Evolutionary conservation across 2,797 vertebrate genomes (phyloP), one percentile per base, ranked within the genome.

Genomic region (Syndactyla subalaris): DNA sequence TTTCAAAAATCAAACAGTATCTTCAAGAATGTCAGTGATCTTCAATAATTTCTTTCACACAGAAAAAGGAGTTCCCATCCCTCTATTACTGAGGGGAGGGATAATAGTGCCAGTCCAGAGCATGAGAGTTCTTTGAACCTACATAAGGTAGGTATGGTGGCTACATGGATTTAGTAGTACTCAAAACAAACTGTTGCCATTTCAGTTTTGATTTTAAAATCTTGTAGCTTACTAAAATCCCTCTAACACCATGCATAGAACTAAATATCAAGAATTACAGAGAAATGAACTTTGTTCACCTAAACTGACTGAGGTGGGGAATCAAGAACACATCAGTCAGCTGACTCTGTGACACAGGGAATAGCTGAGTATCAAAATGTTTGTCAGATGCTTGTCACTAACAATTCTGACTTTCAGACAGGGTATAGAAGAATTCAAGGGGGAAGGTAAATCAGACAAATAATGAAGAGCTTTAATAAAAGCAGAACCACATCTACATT

Each of bases 1-100:
- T 90, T 77, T 23, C 34, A 77, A 54, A 48, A 34, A 85, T 38
- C 45, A 88, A 80, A 58, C 26, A 36, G 34, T 63, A 43, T 49
- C 38, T 81, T 80, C 34, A 77, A 61, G 57, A 75, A 71, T 54
- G 9, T 71, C 15, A 49, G 41, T 61, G 46, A 61, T 65, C 13
- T 84, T 41, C 32, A 46, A 6, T 52, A 68, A 39, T 77, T 62
- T 93, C 36, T 81, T 79, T 63, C 46, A 68, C 32, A 27, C 6
- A 98, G 98, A 87, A 89, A 34, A 78, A 62, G 15, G 10, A 97
- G 90, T 82, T 91, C 85, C 22, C 38, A 91, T 27, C 95, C 92
- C 19, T 12, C 95, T 62, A 22, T 65, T 23, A 63, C 87, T 55
- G 54, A 7, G 34, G 74, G 32, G 0, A 81, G 67, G 54, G 94